Evolutionary conservation across 2,113 vertebrate genomes (phyloP).

Genomic region (Pelecanus crispus): DNA sequence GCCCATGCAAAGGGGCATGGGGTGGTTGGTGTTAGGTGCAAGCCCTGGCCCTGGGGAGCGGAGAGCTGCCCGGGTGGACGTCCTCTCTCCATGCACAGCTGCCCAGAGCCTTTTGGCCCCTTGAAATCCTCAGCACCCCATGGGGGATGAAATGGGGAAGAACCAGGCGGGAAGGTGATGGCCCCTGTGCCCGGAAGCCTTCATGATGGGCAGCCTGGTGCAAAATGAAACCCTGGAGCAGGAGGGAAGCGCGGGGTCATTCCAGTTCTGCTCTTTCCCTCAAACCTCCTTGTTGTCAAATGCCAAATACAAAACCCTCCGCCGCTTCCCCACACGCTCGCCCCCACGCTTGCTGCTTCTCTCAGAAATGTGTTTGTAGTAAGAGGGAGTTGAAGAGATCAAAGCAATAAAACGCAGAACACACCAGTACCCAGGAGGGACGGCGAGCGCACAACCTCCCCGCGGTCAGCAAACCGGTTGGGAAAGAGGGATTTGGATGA

Average conservation of each 20-base stretch:
- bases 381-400: background rate
- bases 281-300: background rate
- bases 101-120: background rate
- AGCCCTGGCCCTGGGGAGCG: background rate
- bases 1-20: accelerated
- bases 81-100: background rate
- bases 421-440: accelerated
- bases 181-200: background rate
- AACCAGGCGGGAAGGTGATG: background rate
- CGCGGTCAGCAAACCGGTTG: accelerated
- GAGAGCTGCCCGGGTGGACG: background rate
- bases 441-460: background rate
- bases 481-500: background rate
- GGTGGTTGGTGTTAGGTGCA: background rate
- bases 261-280: background rate
- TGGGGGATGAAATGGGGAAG: background rate
- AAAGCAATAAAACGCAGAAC: background rate
- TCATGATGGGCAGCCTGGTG: background rate
- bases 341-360: background rate
- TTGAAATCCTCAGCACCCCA: background rate
- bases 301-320: background rate
- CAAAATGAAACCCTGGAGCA: background rate
- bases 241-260: accelerated
- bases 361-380: background rate
- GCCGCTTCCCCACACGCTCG: accelerated